A percentile compares a stretch with the other conserved stretches of the same genome.
Evolutionary conservation across 2,797 vertebrate genomes (phyloP).

Genomic region (Chelonia mydas): DNA sequence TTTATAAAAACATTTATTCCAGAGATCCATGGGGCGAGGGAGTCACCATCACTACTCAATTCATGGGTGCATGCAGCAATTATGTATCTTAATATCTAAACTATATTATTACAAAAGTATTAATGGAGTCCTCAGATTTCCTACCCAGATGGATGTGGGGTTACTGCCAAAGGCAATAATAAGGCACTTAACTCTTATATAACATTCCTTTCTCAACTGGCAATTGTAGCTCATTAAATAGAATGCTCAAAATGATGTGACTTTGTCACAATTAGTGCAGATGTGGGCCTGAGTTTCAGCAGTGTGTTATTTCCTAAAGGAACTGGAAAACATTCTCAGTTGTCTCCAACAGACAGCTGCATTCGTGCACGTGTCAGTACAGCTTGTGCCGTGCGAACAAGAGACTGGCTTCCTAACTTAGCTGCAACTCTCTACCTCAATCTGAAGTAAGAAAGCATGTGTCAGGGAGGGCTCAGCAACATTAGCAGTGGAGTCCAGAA

Average conservation of each 20-base stretch:
- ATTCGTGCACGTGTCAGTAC: background rate
- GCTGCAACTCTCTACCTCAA: conserved; percentile 83
- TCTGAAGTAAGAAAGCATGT: conserved; percentile 85
- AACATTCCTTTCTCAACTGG: background rate
- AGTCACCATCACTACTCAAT: background rate
- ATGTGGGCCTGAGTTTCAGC: background rate
- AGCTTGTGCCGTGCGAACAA: background rate
- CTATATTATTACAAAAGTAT: background rate
- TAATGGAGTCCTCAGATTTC: background rate
- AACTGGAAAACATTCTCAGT: background rate
- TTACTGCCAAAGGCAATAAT: background rate
- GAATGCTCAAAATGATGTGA: background rate
- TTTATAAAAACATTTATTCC: conserved; percentile 33
- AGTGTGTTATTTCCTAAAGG: background rate
- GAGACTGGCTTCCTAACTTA: background rate
- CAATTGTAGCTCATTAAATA: background rate
- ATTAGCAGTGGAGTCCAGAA: conserved; percentile 84
- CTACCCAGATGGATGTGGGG: background rate
- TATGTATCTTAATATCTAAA: rapidly evolving
- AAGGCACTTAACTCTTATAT: background rate
- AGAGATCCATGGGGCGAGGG: conserved; percentile 10
- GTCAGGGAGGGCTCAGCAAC: conserved; percentile 85
- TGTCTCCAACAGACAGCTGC: background rate
- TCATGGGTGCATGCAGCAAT: background rate
- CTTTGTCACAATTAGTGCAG: background rate